Percentiles rank a stretch among this genome's conserved stretches.
Evolutionary conservation across 1,140 invertebrate species (phyloP).

Genomic region (Nilaparvata lugens): DNA sequence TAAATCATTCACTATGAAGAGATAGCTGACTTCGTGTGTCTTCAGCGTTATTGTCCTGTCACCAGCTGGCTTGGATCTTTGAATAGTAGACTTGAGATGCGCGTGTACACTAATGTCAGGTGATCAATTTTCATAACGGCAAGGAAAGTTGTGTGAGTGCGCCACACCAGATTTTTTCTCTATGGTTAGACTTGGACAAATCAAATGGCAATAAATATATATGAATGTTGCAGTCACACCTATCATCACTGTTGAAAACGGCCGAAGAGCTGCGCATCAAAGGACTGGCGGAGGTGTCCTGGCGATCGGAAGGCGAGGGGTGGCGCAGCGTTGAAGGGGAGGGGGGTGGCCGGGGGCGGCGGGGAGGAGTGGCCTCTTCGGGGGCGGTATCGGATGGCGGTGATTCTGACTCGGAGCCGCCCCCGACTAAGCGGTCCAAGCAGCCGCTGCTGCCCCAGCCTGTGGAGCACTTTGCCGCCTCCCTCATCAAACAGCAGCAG

Average conservation of each 20-base stretch:
- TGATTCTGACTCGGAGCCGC: conserved; percentile 34
- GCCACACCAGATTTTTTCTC: no score
- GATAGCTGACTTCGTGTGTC: no score
- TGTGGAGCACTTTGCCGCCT: conserved; percentile 32
- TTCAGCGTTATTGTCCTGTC: no score
- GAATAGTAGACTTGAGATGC: no score
- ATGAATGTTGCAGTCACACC: conserved; percentile 51
- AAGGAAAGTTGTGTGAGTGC: no score
- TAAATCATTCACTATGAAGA: background rate
- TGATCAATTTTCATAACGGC: no score
- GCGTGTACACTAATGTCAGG: no score
- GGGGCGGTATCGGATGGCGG: conserved; percentile 24
- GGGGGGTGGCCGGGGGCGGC: background rate
- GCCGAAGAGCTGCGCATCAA: conserved; percentile 87
- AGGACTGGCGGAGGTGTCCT: conserved; percentile 79
- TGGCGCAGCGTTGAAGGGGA: conserved; percentile 24
- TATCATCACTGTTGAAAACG: conserved; percentile 78
- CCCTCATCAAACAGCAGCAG: conserved; percentile 22
- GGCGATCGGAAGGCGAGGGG: conserved; percentile 39
- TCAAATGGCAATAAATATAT: no score
- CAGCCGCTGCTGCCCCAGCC: conserved; percentile 35
- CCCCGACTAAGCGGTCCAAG: conserved; percentile 31
- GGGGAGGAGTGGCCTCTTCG: no score
- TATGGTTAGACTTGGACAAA: no score
- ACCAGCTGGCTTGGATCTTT: no score